Percentiles rank a stretch among this genome's conserved stretches.
These are phyloP conservation scores for Cavia aperea DNA, from an alignment of 2,113 vertebrate species.

Conservation along the genomic window DNA sequence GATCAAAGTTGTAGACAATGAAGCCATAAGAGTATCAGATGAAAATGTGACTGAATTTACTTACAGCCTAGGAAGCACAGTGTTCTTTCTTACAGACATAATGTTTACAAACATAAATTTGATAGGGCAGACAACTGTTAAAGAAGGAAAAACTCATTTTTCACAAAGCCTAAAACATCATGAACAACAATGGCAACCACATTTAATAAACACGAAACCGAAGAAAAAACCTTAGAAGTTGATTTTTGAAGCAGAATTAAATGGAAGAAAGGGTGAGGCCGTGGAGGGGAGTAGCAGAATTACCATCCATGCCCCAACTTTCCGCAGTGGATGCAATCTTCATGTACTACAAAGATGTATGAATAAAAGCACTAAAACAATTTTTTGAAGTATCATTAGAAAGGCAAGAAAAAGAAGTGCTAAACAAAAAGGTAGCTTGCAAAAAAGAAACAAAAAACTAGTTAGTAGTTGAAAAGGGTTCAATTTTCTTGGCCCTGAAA, in stretches of 20 bases:
- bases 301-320: neutral
- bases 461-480: neutral
- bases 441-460: neutral
- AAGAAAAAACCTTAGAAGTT: neutral
- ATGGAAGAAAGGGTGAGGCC: neutral
- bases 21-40: slow-evolving; percentile 24
- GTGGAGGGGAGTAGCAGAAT: neutral
- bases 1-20: slow-evolving; percentile 49
- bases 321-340: neutral
- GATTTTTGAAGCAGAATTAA: neutral
- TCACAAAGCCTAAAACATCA: slow-evolving; percentile 3
- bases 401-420: neutral
- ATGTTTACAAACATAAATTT: slow-evolving; percentile 46
- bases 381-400: neutral
- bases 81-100: slow-evolving; percentile 34
- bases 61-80: neutral
- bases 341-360: neutral
- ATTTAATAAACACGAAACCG: neutral
- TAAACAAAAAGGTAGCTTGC: neutral
- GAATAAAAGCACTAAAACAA: neutral
- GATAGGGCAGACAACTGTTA: neutral
- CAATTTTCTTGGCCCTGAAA: neutral
- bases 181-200: neutral
- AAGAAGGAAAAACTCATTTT: neutral
- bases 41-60: slow-evolving; percentile 31